Conservation (phyloP, 2,888 invertebrate species). For the Eumacrocentrus americanus region DNA sequence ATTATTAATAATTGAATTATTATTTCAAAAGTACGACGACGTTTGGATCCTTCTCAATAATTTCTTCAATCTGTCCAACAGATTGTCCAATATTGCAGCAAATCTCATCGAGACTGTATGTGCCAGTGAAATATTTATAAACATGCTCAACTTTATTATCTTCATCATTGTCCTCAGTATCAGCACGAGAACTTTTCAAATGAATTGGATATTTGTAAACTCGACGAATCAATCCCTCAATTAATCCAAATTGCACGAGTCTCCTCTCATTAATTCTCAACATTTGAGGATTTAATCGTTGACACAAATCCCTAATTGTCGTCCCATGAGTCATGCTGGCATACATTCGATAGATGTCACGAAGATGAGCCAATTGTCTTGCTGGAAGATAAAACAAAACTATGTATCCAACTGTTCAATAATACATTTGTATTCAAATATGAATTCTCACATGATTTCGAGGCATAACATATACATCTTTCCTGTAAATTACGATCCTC, state of each 20-base stretch:
- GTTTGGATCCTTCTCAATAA: slow-evolving; percentile 83
- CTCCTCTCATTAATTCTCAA: slow-evolving; percentile 80
- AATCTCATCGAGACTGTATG: slow-evolving; percentile 85
- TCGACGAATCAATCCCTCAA: slow-evolving; percentile 81
- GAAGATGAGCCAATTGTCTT: slow-evolving; percentile 70
- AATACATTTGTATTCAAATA: slow-evolving; percentile 15
- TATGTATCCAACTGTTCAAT: not conserved
- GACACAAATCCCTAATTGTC: slow-evolving; percentile 77
- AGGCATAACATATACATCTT: slow-evolving; percentile 75
- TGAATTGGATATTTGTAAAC: slow-evolving; percentile 71
- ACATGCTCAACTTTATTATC: slow-evolving; percentile 59
- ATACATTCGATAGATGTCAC: slow-evolving; percentile 77
- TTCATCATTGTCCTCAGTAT: slow-evolving; percentile 37
- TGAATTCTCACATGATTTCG: slow-evolving; percentile 68
- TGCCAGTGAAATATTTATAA: slow-evolving; percentile 76
- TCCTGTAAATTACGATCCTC: slow-evolving; percentile 72
- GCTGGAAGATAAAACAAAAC: slow-evolving; percentile 59
- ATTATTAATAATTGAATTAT: slow-evolving; percentile 18
- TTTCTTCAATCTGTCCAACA: slow-evolving; percentile 77
- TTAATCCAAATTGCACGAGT: slow-evolving; percentile 85
- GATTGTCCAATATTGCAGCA: slow-evolving; percentile 83
- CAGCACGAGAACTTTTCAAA: slow-evolving; percentile 41
- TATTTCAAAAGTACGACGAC: slow-evolving; percentile 82
- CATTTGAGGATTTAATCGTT: slow-evolving; percentile 74
- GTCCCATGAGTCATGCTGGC: slow-evolving; percentile 79